Conservation (phyloP, 2,797 vertebrate genomes). For the Pogonophryne albipinna region DNA sequence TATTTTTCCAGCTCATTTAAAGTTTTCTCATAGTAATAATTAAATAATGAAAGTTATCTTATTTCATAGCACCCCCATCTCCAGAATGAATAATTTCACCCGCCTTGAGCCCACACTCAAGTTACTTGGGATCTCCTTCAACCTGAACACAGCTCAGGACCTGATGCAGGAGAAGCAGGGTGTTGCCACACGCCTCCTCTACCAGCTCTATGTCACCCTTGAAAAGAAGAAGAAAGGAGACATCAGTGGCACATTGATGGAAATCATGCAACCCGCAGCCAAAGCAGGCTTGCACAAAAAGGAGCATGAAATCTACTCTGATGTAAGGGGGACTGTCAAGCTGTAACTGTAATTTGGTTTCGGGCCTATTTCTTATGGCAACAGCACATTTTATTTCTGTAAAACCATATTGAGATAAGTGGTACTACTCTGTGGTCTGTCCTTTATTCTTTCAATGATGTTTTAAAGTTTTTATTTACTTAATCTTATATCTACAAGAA, state of each 20-base stretch:
- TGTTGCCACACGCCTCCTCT: slow-evolving; percentile 88
- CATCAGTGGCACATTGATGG: slow-evolving; percentile 79
- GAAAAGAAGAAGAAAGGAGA: slow-evolving; percentile 88
- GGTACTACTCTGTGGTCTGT: not conserved
- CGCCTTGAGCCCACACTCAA: slow-evolving; percentile 90
- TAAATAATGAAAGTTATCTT: not conserved
- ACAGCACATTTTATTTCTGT: not conserved
- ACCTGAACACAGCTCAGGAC: slow-evolving; percentile 85
- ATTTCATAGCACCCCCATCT: slow-evolving; percentile 78
- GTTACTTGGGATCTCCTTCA: slow-evolving; percentile 90
- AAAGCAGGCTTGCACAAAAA: slow-evolving; percentile 75
- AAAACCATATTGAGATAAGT: not conserved
- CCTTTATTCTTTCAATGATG: not conserved
- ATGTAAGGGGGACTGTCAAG: slow-evolving; percentile 80
- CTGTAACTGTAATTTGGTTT: slow-evolving; percentile 12
- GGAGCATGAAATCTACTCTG: slow-evolving; percentile 82
- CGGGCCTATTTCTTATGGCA: not conserved
- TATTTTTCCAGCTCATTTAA: slow-evolving; percentile 6
- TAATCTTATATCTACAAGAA: too few species aligned
- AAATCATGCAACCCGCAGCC: slow-evolving; percentile 83
- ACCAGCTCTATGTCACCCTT: slow-evolving; percentile 91
- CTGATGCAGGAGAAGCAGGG: slow-evolving; percentile 91
- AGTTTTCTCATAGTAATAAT: slow-evolving; percentile 1
- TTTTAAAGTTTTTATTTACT: not conserved
- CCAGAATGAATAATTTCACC: slow-evolving; percentile 93